Evolutionary conservation across 1,140 invertebrate genomes (phyloP), one percentile per base, ranked within the genome.

Genomic region (Pararge aegeria): DNA sequence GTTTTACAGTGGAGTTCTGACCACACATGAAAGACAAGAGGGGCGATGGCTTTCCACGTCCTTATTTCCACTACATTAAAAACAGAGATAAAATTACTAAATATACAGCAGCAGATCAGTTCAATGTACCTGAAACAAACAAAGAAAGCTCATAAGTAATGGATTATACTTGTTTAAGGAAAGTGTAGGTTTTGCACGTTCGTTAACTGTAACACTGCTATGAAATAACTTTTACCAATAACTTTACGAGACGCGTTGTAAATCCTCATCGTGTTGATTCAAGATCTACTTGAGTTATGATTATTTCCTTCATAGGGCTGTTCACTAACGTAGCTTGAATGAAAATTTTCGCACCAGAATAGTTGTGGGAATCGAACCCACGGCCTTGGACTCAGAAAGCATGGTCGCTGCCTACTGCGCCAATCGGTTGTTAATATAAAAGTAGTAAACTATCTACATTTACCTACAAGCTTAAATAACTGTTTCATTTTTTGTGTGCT

Each of bases 151-250:
- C 16, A 46, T 46, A 46, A 46, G 42, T 20, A 20, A 20, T 46
- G 42, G 13, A 9, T 46, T 46, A 20, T 46, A 46, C 42, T 18
- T 40, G 38, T 40, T 18, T 5, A 20, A 49, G 29, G 57, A 60
- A 60, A 60, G 50, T 54, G 38, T 60, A 29, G 42, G 51, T 29
- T n/a, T 55, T 55, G 27, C 50, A 18, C 44, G 60, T 62, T 62
- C 34, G 46, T 62, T 56, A 65, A 65, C 40, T 61, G 40, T 59
- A 70, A 67, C 68, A 68, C 48, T 64, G 61, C 59, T 53, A 61
- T 52, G 52, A 68, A 72, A 57, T 73, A 61, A 67, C 70, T 70
- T 61, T 68, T 67, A 64, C 70, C 60, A 69, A 73, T 67, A 73
- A 73, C 57, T 64, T 59, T 62, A 53, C 62, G 52, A 51, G 60